These are phyloP conservation scores for Notolabrus celidotus DNA, from an alignment of 2,797 vertebrate genomes.

Conservation along the genomic window DNA sequence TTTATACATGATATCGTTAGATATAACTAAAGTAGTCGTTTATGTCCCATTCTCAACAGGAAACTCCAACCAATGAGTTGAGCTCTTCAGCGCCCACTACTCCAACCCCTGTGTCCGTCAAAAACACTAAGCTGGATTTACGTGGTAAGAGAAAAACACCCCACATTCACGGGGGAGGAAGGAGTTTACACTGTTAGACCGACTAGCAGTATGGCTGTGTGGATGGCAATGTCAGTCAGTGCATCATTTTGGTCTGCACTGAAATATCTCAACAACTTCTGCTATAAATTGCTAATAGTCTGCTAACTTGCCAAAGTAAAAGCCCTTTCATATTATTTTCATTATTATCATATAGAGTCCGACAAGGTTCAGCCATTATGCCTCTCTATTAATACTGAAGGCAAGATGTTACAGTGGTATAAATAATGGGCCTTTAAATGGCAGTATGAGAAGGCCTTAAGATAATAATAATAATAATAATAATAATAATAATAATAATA, in stretches of 20 bases:
- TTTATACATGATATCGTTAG: neutral
- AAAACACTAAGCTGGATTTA: slow-evolving; percentile 80
- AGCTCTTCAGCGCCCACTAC: slow-evolving; percentile 84
- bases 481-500: no score
- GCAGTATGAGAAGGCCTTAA: no score
- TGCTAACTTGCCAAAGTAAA: no score
- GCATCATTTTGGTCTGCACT: neutral
- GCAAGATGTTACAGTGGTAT: no score
- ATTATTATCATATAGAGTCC: no score
- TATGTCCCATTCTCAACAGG: slow-evolving; percentile 77
- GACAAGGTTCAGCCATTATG: no score
- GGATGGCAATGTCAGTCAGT: no score
- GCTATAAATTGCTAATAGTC: neutral
- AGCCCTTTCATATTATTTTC: no score
- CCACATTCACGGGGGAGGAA: neutral
- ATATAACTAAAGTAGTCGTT: neutral
- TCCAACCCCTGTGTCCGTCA: slow-evolving; percentile 83
- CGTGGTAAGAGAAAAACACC: slow-evolving; percentile 72
- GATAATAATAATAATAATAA: no score
- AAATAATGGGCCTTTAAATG: no score
- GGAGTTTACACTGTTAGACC: neutral
- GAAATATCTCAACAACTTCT: neutral
- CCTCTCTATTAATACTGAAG: no score
- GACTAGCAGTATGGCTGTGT: neutral
- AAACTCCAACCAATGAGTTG: slow-evolving; percentile 94